These are phyloP conservation scores for Leptarthrus brevirostris DNA, from an alignment of 2,888 invertebrate species.

Conservation along the genomic window DNA sequence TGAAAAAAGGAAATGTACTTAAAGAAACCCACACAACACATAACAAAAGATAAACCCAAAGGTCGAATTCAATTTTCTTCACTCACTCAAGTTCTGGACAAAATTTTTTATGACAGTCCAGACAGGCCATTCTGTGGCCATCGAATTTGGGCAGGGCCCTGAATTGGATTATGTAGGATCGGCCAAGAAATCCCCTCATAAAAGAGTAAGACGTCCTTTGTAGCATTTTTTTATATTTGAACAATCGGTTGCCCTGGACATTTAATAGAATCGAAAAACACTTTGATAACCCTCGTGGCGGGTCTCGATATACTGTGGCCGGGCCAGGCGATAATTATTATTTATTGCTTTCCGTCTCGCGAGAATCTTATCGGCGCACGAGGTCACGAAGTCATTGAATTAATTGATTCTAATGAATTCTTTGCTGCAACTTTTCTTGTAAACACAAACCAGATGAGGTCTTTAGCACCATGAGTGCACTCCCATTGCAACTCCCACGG, in stretches of 20 bases:
- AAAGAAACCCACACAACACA: slow-evolving; percentile 47
- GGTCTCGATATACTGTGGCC: slow-evolving; percentile 40
- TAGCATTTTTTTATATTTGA: slow-evolving; percentile 8
- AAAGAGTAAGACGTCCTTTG: slow-evolving; percentile 43
- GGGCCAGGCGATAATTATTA: slow-evolving; percentile 50
- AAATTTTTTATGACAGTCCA: slow-evolving; percentile 33
- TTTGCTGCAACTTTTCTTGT: slow-evolving; percentile 40
- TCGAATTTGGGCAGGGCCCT: slow-evolving; percentile 25
- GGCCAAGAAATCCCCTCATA: slow-evolving; percentile 48
- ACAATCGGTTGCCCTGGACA: slow-evolving; percentile 30
- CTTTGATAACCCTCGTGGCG: slow-evolving; percentile 51
- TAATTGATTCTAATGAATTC: slow-evolving; percentile 54
- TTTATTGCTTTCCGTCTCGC: slow-evolving; percentile 51
- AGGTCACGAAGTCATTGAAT: slow-evolving; percentile 53
- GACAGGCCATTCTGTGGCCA: slow-evolving; percentile 12
- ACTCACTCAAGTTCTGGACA: background rate
- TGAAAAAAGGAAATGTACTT: slow-evolving; percentile 37
- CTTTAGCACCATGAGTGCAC: slow-evolving; percentile 35
- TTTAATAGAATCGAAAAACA: slow-evolving; percentile 32
- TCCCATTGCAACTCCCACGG: slow-evolving; percentile 11
- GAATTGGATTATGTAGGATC: slow-evolving; percentile 49
- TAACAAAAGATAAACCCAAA: slow-evolving; percentile 37
- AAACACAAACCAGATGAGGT: slow-evolving; percentile 40
- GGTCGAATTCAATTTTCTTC: slow-evolving; percentile 48
- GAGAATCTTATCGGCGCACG: slow-evolving; percentile 40